Evolutionary conservation across 2,113 vertebrate genomes (phyloP).

Genomic region (Oreochromis tanganicae): DNA sequence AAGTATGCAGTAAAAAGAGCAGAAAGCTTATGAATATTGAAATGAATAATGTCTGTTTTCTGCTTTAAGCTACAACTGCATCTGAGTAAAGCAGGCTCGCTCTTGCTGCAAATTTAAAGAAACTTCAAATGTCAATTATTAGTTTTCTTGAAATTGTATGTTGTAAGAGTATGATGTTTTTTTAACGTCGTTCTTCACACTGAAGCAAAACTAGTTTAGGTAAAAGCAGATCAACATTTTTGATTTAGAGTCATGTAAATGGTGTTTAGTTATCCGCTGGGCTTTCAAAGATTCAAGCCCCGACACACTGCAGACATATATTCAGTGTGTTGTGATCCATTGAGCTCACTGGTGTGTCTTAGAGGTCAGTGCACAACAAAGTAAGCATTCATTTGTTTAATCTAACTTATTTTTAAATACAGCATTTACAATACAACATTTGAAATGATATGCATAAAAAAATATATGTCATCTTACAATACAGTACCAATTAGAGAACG

Average conservation of each 20-base stretch:
- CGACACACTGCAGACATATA: neutral
- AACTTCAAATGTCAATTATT: slow-evolving; percentile 50
- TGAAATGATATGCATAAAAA: slow-evolving; percentile 75
- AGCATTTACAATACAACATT: slow-evolving; percentile 71
- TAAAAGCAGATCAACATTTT: neutral
- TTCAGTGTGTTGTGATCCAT: neutral
- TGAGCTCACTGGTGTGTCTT: neutral
- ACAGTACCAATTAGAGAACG: slow-evolving; percentile 70
- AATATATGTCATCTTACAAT: slow-evolving; percentile 79
- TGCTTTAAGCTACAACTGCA: slow-evolving; percentile 50
- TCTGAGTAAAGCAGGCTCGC: slow-evolving; percentile 20
- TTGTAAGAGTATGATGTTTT: neutral
- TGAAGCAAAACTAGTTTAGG: slow-evolving; percentile 17
- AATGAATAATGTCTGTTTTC: slow-evolving; percentile 66
- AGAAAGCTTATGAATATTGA: slow-evolving; percentile 58
- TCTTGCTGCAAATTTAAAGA: slow-evolving; percentile 40
- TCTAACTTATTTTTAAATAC: slow-evolving; percentile 66
- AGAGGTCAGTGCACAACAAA: slow-evolving; percentile 8
- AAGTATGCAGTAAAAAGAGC: slow-evolving; percentile 43
- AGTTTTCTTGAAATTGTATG: neutral
- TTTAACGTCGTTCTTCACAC: slow-evolving; percentile 7
- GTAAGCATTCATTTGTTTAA: slow-evolving; percentile 61
- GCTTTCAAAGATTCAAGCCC: neutral
- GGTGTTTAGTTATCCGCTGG: neutral
- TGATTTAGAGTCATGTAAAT: slow-evolving; percentile 2